Base-by-base conservation (phyloP, 2,113 vertebrate species). In the Dunckerocampus dactyliophorus region DNA sequence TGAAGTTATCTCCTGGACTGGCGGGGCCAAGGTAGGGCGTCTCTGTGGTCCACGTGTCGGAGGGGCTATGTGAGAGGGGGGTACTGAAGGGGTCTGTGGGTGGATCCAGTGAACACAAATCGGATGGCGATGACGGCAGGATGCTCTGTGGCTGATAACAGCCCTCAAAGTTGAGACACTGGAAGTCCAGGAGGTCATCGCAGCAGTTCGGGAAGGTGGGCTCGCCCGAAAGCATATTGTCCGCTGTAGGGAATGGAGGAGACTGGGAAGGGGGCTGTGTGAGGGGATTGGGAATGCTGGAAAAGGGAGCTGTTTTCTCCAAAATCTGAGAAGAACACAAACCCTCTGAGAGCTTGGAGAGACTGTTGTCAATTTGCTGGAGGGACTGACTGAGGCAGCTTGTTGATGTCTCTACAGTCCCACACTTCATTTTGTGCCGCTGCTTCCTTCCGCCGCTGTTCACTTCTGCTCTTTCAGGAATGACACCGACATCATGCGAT, bases 151-250 rank as follows among this genome's bases (percentile, higher is more conserved):
- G 76, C 55, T 91, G 90, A 49, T 91, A 88, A 24, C 89, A 92
- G 0, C 89, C 84, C 58, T 92, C 91, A 16, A 92, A 89, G 70
- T 90, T 91, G 50, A 92, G 83, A 76, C 88, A 90, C 74, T 88
- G 90, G 62, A 92, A 92, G 59, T 92, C 91, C 46, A 92, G 80
- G 12, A 91, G 75, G 46, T 91, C 90, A 1, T 91, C 90, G 0
- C 89, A 88, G 71, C 88, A 90, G 80, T 89, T 91, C 6, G 84
- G 76, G 72, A 90, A 91, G 76, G n/a, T 84, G 39, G 89, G 88
- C 57, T 92, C 90, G 0, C 69, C 67, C 8, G 83, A 63, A 2
- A 91, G 87, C 48, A 90, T 90, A 49, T 69, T 81, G 14, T 89
- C 89, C 8, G 73, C 82, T 2, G 72, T 71, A 3, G 81, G 48